Percentiles rank a stretch among this genome's conserved stretches.
Evolutionary conservation across 2,888 invertebrate genomes (phyloP).

Genomic region (Cancer borealis): DNA sequence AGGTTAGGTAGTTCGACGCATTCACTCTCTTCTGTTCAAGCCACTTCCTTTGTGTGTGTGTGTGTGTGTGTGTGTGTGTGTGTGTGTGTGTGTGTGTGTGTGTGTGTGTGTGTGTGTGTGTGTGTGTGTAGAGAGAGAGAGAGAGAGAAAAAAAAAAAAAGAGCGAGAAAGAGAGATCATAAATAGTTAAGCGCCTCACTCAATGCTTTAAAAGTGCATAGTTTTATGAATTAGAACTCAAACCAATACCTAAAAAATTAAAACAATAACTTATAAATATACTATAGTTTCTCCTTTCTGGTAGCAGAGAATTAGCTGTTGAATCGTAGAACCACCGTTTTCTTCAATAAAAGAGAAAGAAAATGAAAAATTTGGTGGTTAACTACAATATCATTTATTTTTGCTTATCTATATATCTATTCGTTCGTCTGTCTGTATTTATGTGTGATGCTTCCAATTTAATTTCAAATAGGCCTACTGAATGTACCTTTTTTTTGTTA

Average conservation of each 20-base stretch:
- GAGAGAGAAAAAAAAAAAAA: slow-evolving; percentile 22
- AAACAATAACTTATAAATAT: background rate
- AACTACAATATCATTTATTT: background rate
- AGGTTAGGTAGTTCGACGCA: background rate
- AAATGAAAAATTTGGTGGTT: background rate
- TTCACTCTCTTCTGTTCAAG: background rate
- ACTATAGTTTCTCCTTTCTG: background rate
- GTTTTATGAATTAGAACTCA: background rate
- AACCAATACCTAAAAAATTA: background rate
- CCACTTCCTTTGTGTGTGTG: background rate
- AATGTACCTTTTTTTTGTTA: no score
- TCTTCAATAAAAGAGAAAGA: background rate
- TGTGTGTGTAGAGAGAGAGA: slow-evolving; percentile 33
- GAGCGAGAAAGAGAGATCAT: background rate
- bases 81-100: slow-evolving; percentile 36
- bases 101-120: slow-evolving; percentile 42
- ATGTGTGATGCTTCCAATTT: slow-evolving; percentile 21
- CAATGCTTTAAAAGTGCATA: background rate
- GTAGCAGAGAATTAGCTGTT: background rate
- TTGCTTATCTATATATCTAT: background rate
- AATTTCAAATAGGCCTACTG: no score
- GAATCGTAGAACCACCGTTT: no score
- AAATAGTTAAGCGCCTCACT: background rate
- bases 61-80: slow-evolving; percentile 39
- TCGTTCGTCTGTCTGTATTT: slow-evolving; percentile 37